These are phyloP conservation scores for Zaprionus camerounensis DNA, from an alignment of 1,140 invertebrate species.

Conservation along the genomic window DNA sequence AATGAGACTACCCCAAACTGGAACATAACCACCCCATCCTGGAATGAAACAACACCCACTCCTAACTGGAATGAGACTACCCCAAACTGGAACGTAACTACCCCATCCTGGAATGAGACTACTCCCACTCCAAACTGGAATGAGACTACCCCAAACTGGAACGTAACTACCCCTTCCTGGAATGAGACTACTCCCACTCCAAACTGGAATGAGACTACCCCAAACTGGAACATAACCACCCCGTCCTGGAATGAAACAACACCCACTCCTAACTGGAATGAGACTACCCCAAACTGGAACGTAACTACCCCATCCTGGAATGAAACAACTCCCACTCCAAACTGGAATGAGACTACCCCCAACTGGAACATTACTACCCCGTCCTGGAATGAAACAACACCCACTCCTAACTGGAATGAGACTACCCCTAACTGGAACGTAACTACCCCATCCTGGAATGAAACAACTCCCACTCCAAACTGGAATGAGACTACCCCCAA, in stretches of 20 bases:
- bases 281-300: neutral
- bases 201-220: neutral
- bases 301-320: neutral
- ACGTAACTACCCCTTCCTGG: constrained; percentile 25
- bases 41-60: constrained; percentile 17
- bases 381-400: constrained; percentile 13
- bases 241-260: constrained; percentile 12
- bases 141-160: constrained; percentile 25
- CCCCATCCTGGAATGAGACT: constrained; percentile 9
- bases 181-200: constrained; percentile 10
- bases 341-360: neutral
- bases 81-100: too few species aligned
- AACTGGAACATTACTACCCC: neutral
- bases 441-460: neutral
- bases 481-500: constrained; percentile 33
- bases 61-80: constrained; percentile 2
- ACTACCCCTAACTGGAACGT: constrained; percentile 6
- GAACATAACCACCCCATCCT: neutral
- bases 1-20: neutral
- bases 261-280: constrained; percentile 1
- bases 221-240: neutral
- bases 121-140: constrained; percentile 39
- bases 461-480: neutral
- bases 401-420: neutral
- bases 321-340: neutral